Percentiles rank a stretch among this genome's conserved stretches.
phyloP scores from a whole-genome alignment of 2,888 invertebrate species.

The Sacculina carcini region DNA sequence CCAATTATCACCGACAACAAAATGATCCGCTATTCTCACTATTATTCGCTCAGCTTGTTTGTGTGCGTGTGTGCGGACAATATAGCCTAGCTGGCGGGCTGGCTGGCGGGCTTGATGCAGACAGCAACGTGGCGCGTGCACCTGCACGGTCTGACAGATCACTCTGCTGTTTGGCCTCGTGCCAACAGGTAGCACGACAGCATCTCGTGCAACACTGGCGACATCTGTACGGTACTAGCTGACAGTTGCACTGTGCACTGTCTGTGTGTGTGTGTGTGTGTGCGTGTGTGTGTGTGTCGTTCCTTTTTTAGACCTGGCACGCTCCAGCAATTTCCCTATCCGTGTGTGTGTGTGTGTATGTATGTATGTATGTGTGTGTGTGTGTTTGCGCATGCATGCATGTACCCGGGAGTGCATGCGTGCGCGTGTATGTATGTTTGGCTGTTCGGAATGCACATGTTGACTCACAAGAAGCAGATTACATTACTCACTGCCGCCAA shows the following conservation, averaged over 20 bases:
- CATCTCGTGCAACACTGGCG: no score
- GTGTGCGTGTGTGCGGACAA: neutral
- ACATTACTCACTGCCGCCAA: no score
- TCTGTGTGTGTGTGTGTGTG: constrained; percentile 3
- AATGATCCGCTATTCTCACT: neutral
- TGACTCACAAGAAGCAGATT: neutral
- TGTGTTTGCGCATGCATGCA: no score
- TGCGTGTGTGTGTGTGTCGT: constrained; percentile 2
- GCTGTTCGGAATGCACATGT: neutral
- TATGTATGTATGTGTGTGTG: neutral
- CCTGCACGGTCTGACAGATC: no score
- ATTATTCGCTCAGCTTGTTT: neutral
- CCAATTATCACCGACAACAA: neutral
- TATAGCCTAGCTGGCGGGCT: no score
- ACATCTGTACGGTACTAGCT: no score
- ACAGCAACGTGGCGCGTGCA: no score
- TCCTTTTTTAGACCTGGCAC: neutral
- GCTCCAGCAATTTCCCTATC: no score
- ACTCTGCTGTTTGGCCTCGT: no score
- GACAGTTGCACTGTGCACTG: neutral
- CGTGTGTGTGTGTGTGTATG: neutral
- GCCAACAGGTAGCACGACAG: no score
- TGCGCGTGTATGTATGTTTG: neutral
- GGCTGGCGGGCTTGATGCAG: no score
- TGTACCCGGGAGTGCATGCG: neutral